Evolutionary conservation across 2,113 vertebrate genomes (phyloP), one percentile per base, ranked within the genome.

Genomic region (Menura novaehollandiae): DNA sequence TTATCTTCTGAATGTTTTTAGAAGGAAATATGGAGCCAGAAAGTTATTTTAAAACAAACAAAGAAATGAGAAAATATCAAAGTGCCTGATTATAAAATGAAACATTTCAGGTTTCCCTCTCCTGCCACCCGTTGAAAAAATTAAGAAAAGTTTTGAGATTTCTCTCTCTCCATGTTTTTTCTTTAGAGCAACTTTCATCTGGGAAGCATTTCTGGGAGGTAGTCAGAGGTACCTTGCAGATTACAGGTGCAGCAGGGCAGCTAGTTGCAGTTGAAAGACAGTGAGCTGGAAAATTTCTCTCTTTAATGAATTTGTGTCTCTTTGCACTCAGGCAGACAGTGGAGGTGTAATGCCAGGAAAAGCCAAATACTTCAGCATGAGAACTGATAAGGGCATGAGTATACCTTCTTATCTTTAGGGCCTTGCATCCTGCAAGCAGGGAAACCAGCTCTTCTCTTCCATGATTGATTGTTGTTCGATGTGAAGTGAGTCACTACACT

Each of bases 41-140:
- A 95, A 78, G 35, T 92, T 80, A 59, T 81, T 94, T 91, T 64
- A 91, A 87, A 92, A 76, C 59, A 94, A 95, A 83, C 16, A 93
- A 92, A 87, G 64, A 84, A 91, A 88, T 43, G 55, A 96, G 39
- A 90, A 94, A 93, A 93, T 88, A 93, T 27, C 59, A 26, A 95
- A 89, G 23, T 75, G 33, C 10, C 52, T 78, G 86, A 84, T 92
- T 89, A 78, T 67, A 92, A 86, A 95, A 89, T 14, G 3, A 92
- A 93, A 44, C 13, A 81, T 43, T 92, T 78, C 47, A 74, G 23
- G 13, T 67, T 85, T 81, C 86, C 55, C 77, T 83, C 55, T 77
- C 30, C 77, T 82, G 13, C 9, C n/a, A 62, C 3, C 4, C 5
- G 5, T 6, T 1, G 3, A 2, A 15, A 37, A 37, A 41, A 18